Base-by-base conservation (phyloP, 2,888 invertebrate genomes). In the Callinectes sapidus region DNA sequence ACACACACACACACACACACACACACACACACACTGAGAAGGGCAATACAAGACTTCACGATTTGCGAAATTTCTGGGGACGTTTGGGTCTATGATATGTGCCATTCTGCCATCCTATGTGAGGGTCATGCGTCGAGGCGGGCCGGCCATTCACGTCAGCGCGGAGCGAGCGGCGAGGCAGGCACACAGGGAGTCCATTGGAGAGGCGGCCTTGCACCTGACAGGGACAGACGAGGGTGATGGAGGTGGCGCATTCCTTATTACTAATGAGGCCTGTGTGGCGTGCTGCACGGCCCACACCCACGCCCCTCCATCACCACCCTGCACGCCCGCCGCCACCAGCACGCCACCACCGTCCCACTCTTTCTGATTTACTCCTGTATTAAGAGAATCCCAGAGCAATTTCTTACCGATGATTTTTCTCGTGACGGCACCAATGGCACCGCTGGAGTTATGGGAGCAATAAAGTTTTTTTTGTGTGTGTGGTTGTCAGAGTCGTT, bases 381-480 rank as follows among this genome's bases (percentile, higher is more conserved):
- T 81, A 81, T 81, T 81, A 81, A 81, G 35, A 81, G 81, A 81
- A 81, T 81, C 81, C 35, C 35, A 28, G 35, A 81, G 81, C 81
- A 81, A 81, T 81, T 81, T 81, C 81, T 81, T 81, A 32, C 81
- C 81, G 81, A 81, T 81, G 81, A 81, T 81, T 81, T 81, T 81
- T 81, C 81, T 81, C 81, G 81, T 81, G 81, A 81, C 81, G 81
- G 81, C 81, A 81, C 81, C 81, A 81, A 81, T 81, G 81, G 81
- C 35, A 81, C 81, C 35, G 81, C 81, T 32, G 81, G 35, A 81
- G 35, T 81, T 81, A 81, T 81, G 81, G 81, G 35, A 35, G 81
- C 35, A 81, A 81, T 81, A 81, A 81, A 81, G 35, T 35, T 32
- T 81, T 81, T 35, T 81, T 81, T 81, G 23, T 35, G 35, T 35